Evolutionary conservation across 2,888 invertebrate species (phyloP).

Genomic region (Dimorphilus gyrociliatus): DNA sequence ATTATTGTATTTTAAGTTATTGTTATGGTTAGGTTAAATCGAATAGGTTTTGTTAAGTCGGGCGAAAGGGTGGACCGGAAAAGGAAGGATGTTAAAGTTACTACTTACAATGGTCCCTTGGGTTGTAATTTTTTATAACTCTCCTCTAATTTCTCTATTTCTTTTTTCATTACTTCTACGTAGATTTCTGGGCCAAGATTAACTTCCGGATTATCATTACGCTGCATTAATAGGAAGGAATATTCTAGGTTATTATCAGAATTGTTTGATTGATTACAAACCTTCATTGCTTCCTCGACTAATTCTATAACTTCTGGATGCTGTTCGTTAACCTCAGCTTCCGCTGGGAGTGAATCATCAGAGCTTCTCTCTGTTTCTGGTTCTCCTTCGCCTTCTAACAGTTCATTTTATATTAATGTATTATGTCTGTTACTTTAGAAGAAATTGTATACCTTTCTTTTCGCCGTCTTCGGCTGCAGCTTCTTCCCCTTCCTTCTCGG

Average conservation of each 20-base stretch:
- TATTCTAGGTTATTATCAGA: too few relatives aligned
- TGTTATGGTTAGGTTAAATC: too few relatives aligned
- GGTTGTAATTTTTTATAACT: conserved; percentile 17
- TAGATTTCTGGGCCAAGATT: conserved; percentile 23
- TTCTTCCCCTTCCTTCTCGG: conserved; percentile 7
- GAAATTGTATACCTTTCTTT: conserved; percentile 1
- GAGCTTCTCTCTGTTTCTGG: conserved; percentile 2
- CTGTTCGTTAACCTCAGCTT: conserved; percentile 21
- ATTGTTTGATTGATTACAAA: too few relatives aligned
- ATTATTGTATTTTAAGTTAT: too few relatives aligned
- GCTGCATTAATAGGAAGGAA: too few relatives aligned
- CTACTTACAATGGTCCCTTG: conserved; percentile 28
- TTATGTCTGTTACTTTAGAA: background rate
- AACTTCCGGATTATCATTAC: too few relatives aligned
- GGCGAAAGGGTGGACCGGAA: too few relatives aligned
- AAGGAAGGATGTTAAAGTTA: background rate
- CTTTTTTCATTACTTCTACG: conserved; percentile 26
- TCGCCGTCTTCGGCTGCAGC: conserved; percentile 4
- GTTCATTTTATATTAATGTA: too few relatives aligned
- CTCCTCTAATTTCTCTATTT: conserved; percentile 25
- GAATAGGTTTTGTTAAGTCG: too few relatives aligned
- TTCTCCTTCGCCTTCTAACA: conserved; percentile 3
- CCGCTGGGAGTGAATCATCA: conserved; percentile 3
- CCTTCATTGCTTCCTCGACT: conserved; percentile 25
- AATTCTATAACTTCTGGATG: conserved; percentile 32